Base-by-base conservation (phyloP, 2,113 vertebrate genomes). In the Campylorhamphus procurvoides region DNA sequence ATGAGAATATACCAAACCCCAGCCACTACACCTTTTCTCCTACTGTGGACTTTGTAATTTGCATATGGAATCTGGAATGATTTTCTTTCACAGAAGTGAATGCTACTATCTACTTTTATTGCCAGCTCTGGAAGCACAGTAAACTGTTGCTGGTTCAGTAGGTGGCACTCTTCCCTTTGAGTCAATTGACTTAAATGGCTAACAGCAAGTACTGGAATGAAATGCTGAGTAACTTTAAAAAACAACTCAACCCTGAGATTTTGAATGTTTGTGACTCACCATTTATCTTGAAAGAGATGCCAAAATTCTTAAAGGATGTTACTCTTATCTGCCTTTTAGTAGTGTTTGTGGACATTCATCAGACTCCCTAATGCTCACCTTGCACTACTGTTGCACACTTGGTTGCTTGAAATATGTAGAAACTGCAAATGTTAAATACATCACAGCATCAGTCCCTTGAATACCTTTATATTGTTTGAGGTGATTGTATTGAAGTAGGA, bases 141-240 rank as follows among this genome's bases (percentile, higher is more conserved):
- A 67, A 76, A 81, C 73, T 87, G 28, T 64, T 72, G 29, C 60
- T 82, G 42, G 33, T 94, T 97, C 98, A 98, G 96, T 96, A 98
- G 98, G 91, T 97, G 97, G 98, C 98, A 97, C 87, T 98, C 95
- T 98, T 97, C 75, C 83, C 98, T 94, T 92, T 93, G 71, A 93
- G 55, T 95, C 96, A 75, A 12, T 89, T 84, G 75, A 81, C 71
- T 89, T 63, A 76, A 66, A 17, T 49, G 59, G 5, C 72, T 71
- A 35, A 71, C 60, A 86, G 14, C 37, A 69, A 44, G 50, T 89
- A 18, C 88, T 93, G 87, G 72, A 58, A 66, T 81, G 40, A 64
- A 92, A 40, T n/a, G 4, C 47, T 84, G 24, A 78, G 27, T 62
- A 55, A 55, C 52, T 58, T 14, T 3, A 14, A 33, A 67, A 66